phyloP scores from a whole-genome alignment of 2,888 invertebrate species.

The Gymnosoma rotundatum region DNA sequence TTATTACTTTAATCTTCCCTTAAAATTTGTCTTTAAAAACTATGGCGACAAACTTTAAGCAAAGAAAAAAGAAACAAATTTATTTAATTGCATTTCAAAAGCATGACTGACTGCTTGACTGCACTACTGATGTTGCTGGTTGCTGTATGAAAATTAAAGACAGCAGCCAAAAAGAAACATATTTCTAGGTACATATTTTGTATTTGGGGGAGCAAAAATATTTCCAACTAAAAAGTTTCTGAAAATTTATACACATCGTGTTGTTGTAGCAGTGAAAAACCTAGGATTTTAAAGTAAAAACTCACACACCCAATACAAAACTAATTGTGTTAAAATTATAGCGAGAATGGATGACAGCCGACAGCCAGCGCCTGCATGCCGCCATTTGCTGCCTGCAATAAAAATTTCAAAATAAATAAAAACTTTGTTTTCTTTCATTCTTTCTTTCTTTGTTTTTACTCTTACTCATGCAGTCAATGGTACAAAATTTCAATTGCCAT shows the following conservation, averaged over 20 bases:
- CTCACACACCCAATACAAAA: slow-evolving; percentile 38
- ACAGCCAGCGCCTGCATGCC: slow-evolving; percentile 61
- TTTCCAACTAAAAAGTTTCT: slow-evolving; percentile 22
- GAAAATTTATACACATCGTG: neutral
- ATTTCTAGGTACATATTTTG: neutral
- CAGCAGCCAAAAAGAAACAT: neutral
- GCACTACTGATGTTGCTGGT: neutral
- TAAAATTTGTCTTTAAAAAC: slow-evolving; percentile 14
- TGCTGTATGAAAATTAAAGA: neutral
- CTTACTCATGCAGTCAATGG: slow-evolving; percentile 3
- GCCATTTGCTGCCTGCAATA: slow-evolving; percentile 47
- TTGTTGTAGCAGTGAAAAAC: slow-evolving; percentile 9
- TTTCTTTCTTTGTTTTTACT: slow-evolving; percentile 19
- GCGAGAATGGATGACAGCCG: slow-evolving; percentile 44
- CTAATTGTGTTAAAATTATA: slow-evolving; percentile 61
- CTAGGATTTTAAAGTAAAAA: slow-evolving; percentile 20
- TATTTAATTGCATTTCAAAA: slow-evolving; percentile 43
- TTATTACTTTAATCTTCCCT: neutral
- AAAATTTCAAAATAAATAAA: slow-evolving; percentile 33
- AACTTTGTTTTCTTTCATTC: too few relatives aligned
- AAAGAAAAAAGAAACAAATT: slow-evolving; percentile 8
- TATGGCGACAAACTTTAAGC: slow-evolving; percentile 1
- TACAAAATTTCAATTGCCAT: slow-evolving; percentile 5
- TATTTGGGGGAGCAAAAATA: slow-evolving; percentile 13
- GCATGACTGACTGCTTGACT: slow-evolving; percentile 32